These are phyloP conservation scores for Mus spicilegus DNA, from an alignment of 2,113 vertebrate genomes.

Conservation along the genomic window DNA sequence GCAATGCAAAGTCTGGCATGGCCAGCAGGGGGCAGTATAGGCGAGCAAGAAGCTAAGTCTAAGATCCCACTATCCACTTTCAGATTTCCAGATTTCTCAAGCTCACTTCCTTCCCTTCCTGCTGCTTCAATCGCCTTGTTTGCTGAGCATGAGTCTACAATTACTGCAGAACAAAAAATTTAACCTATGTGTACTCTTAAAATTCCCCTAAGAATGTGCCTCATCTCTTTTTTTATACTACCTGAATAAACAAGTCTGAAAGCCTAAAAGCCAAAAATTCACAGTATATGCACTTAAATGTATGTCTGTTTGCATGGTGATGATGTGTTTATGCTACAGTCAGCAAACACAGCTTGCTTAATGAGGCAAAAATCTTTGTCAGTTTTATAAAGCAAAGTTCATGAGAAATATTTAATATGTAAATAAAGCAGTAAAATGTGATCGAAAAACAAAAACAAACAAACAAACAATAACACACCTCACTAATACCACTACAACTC, in stretches of 20 bases:
- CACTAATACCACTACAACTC: neutral
- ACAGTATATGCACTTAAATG: neutral
- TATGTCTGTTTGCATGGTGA: neutral
- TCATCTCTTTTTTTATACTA: neutral
- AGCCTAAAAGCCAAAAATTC: neutral
- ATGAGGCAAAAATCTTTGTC: neutral
- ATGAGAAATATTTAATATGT: neutral
- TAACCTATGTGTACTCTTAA: neutral
- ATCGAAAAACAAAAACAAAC: neutral
- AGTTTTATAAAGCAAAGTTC: neutral
- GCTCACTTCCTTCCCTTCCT: neutral
- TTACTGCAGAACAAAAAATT: neutral
- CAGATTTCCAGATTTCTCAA: neutral
- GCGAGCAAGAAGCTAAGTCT: neutral
- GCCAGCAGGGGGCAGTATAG: constrained; percentile 86
- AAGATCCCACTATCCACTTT: neutral
- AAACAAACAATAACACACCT: neutral
- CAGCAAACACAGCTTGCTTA: neutral
- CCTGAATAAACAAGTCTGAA: neutral
- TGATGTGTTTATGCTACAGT: neutral
- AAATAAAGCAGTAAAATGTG: neutral
- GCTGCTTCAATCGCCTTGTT: neutral
- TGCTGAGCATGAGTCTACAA: neutral
- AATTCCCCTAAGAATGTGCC: neutral
- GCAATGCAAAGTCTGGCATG: fast-evolving